Conservation (phyloP, 2,888 invertebrate species). For the Anthrax anthrax region DNA sequence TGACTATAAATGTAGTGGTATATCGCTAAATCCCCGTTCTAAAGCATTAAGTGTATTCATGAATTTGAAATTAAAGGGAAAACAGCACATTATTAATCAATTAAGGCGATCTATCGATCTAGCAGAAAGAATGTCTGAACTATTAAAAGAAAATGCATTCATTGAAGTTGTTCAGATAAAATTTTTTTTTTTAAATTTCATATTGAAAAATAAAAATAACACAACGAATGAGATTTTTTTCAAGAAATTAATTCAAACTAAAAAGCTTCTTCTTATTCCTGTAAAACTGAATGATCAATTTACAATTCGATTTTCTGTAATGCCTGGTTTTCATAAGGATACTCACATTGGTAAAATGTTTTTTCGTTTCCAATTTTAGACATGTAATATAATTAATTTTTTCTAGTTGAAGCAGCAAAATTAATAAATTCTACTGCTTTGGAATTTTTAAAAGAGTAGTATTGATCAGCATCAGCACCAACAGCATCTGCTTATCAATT, state of each 20-base stretch:
- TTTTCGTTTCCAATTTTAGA: background rate
- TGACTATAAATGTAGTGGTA: slow-evolving; percentile 63
- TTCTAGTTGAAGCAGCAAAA: background rate
- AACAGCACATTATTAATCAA: background rate
- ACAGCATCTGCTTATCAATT: too few relatives aligned
- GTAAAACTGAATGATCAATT: background rate
- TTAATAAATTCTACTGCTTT: background rate
- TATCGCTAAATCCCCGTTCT: slow-evolving; percentile 62
- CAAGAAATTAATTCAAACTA: background rate
- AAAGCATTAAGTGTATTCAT: slow-evolving; percentile 71
- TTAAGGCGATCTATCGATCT: background rate
- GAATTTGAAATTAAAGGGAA: background rate
- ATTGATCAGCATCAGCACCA: too few relatives aligned
- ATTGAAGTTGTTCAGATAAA: background rate
- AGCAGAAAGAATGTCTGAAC: background rate
- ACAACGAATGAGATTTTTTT: background rate
- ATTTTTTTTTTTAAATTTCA: slow-evolving; percentile 3
- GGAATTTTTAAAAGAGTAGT: too few relatives aligned
- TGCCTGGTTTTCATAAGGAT: background rate
- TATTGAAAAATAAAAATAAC: background rate
- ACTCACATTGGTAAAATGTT: background rate
- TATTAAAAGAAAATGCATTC: background rate
- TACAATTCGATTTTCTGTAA: background rate
- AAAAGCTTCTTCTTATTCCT: background rate
- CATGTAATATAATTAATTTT: background rate